These are phyloP conservation scores for Tetrax tetrax DNA, from an alignment of 2,113 vertebrate genomes.

Conservation along the genomic window DNA sequence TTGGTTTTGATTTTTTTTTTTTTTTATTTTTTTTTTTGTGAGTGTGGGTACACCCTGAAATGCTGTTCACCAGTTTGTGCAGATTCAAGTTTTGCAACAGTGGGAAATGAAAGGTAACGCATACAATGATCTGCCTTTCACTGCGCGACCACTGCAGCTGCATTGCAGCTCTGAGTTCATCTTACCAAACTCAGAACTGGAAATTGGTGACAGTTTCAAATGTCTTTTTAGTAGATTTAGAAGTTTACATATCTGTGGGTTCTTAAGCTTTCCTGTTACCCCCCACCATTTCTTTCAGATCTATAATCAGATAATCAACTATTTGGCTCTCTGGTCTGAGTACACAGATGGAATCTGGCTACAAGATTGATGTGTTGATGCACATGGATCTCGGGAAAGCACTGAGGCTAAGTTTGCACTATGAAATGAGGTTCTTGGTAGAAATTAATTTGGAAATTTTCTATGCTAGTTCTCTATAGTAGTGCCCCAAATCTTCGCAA, in stretches of 20 bases:
- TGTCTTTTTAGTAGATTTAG: background rate
- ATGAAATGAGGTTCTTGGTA: background rate
- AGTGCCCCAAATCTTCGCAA: background rate
- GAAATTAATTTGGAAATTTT: background rate
- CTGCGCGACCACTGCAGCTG: background rate
- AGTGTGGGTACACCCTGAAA: background rate
- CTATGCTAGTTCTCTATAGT: background rate
- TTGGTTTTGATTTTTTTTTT: background rate
- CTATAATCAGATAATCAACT: background rate
- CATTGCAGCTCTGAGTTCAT: background rate
- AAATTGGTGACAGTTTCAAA: background rate
- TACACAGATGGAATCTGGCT: background rate
- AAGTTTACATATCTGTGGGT: background rate
- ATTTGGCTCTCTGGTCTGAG: background rate
- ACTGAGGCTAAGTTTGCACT: background rate
- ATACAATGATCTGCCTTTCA: background rate
- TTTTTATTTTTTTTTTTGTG: background rate
- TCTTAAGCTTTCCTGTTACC: background rate
- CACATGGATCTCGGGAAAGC: background rate
- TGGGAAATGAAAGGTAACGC: background rate
- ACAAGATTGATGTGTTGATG: background rate
- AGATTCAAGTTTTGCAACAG: background rate
- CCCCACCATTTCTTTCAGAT: background rate
- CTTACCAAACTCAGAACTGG: background rate
- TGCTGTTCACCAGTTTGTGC: background rate